Evolutionary conservation across 2,888 invertebrate species (phyloP).

Genomic region (Sphaerophoria rueppellii): DNA sequence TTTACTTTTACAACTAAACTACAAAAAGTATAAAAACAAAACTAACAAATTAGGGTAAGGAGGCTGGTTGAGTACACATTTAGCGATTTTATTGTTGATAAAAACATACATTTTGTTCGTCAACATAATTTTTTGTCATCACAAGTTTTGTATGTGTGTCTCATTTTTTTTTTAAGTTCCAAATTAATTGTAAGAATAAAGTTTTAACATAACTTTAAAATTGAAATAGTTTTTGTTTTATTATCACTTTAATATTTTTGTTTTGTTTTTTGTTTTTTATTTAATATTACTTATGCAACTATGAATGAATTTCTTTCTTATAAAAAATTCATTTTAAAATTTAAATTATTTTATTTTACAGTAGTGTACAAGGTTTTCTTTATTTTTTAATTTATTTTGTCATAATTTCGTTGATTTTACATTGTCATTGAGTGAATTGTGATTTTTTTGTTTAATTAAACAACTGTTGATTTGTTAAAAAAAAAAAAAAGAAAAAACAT

Average conservation of each 20-base stretch:
- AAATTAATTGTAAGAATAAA: slow-evolving; percentile 42
- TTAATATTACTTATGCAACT: slow-evolving; percentile 57
- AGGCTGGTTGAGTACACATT: slow-evolving; percentile 40
- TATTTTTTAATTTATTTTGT: slow-evolving; percentile 35
- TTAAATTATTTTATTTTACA: slow-evolving; percentile 56
- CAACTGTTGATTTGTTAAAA: neutral
- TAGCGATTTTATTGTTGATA: slow-evolving; percentile 29
- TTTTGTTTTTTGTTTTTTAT: no score
- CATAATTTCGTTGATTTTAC: slow-evolving; percentile 72
- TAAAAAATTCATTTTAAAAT: slow-evolving; percentile 35
- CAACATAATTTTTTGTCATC: slow-evolving; percentile 53
- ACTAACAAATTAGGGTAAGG: slow-evolving; percentile 1
- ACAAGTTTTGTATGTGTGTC: slow-evolving; percentile 50
- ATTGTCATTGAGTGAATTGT: slow-evolving; percentile 70
- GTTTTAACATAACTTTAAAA: slow-evolving; percentile 61
- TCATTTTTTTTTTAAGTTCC: slow-evolving; percentile 27
- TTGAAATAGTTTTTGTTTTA: slow-evolving; percentile 61
- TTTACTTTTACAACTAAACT: slow-evolving; percentile 27
- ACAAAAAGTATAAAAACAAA: slow-evolving; percentile 19
- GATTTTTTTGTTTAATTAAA: slow-evolving; percentile 18
- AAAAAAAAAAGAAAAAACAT: no score
- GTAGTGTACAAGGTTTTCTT: slow-evolving; percentile 34
- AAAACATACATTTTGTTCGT: neutral
- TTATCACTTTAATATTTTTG: slow-evolving; percentile 72
- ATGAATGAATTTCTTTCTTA: slow-evolving; percentile 54